Percentiles rank a stretch among this genome's conserved stretches.
These are phyloP conservation scores for Saimiri boliviensis DNA, from an alignment of 2,113 vertebrate genomes.

Conservation along the genomic window DNA sequence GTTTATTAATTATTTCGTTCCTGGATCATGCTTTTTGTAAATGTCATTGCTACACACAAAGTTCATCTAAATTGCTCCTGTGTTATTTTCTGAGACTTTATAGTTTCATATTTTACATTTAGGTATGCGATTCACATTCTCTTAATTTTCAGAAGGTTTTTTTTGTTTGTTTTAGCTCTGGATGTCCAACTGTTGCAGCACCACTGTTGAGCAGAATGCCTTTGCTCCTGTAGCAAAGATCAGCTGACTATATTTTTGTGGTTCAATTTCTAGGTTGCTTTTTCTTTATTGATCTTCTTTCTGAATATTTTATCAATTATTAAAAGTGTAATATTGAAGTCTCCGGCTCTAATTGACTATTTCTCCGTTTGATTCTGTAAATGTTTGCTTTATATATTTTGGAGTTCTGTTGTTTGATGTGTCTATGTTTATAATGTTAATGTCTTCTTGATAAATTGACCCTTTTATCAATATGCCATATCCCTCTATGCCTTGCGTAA, in stretches of 20 bases:
- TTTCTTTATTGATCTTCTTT: not conserved
- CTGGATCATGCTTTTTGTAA: not conserved
- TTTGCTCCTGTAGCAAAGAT: not conserved
- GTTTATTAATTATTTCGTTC: not conserved
- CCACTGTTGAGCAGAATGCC: not conserved
- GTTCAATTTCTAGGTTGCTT: not conserved
- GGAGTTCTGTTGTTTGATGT: not conserved
- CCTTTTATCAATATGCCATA: not conserved
- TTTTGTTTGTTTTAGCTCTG: not conserved
- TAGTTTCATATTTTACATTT: not conserved
- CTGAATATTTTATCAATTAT: not conserved
- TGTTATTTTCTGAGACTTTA: not conserved
- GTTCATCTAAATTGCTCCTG: not conserved
- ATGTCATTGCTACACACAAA: not conserved
- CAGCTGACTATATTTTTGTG: not conserved
- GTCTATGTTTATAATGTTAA: not conserved
- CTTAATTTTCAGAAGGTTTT: not conserved
- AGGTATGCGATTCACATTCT: not conserved
- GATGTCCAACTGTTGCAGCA: not conserved
- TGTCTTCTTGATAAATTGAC: not conserved
- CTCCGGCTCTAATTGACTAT: not conserved
- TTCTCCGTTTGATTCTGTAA: not conserved
- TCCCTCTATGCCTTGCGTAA: not conserved
- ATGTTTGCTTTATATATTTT: not conserved
- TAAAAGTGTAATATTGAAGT: not conserved